phyloP scores from a whole-genome alignment of 2,797 vertebrate species.

The Sebastes nivosus region DNA sequence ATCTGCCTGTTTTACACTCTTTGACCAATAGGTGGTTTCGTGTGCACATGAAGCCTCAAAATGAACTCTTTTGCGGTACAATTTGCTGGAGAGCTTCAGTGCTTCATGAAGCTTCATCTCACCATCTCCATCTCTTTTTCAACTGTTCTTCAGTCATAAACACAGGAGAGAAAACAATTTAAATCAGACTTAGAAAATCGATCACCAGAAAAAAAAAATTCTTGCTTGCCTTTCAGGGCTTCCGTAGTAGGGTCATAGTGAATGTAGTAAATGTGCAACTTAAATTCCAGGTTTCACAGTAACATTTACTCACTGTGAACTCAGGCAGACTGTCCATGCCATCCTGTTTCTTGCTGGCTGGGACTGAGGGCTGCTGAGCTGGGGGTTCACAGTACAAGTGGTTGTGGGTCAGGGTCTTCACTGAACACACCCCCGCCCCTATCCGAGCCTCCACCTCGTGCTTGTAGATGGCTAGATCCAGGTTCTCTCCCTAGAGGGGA shows the following conservation, averaged over 20 bases:
- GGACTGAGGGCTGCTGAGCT: conserved; percentile 84
- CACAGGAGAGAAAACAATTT: too few relatives aligned
- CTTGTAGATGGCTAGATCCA: conserved; percentile 94
- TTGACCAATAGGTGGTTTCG: too few relatives aligned
- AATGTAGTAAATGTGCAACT: neutral
- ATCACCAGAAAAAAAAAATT: too few relatives aligned
- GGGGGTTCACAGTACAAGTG: conserved; percentile 96
- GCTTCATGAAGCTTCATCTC: too few relatives aligned
- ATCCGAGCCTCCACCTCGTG: conserved; percentile 96
- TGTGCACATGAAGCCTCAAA: too few relatives aligned
- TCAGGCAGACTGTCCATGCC: conserved; percentile 88
- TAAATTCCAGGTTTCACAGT: fast-evolving
- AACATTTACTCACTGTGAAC: conserved; percentile 87
- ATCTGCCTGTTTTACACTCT: too few relatives aligned
- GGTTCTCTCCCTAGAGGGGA: conserved; percentile 88
- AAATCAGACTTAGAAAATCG: too few relatives aligned
- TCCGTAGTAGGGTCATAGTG: neutral
- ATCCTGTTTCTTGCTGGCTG: conserved; percentile 81
- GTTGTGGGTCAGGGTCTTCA: conserved; percentile 93
- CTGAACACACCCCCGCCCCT: conserved; percentile 89
- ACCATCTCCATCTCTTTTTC: too few relatives aligned
- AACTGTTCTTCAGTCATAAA: too few relatives aligned
- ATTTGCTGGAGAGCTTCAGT: too few relatives aligned
- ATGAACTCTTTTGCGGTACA: too few relatives aligned
- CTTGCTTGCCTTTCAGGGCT: too few relatives aligned